Evolutionary conservation across 2,113 vertebrate genomes (phyloP).

Genomic region (Ictalurus punctatus): DNA sequence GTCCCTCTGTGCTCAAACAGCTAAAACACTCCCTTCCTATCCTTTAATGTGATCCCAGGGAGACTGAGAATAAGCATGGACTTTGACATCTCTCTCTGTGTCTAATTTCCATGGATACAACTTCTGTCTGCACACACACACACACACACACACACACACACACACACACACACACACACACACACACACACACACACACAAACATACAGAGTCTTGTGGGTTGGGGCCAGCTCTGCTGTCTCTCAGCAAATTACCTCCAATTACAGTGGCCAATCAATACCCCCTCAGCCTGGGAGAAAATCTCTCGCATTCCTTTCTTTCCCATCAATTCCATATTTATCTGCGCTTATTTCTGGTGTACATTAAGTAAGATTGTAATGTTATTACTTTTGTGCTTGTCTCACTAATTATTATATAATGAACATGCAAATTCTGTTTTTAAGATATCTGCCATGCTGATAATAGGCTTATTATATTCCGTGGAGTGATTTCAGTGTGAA

Average conservation of each 20-base stretch:
- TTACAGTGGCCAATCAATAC: conserved; percentile 71
- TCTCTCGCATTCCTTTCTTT: conserved; percentile 46
- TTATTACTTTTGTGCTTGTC: neutral
- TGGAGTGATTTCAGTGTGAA: neutral
- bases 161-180: no score
- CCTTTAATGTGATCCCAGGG: neutral
- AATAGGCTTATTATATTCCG: neutral
- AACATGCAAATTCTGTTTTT: neutral
- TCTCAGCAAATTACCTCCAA: conserved; percentile 66
- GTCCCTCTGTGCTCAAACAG: conserved; percentile 16
- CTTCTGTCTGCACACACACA: conserved; percentile 17
- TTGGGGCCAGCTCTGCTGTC: conserved; percentile 36
- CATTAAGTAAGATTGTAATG: neutral
- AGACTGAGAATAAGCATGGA: conserved; percentile 10
- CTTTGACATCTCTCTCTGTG: neutral
- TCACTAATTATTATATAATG: neutral
- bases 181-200: conserved; percentile 1
- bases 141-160: neutral
- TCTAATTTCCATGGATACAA: conserved; percentile 28
- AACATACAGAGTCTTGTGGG: neutral
- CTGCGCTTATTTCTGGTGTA: neutral
- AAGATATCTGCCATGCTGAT: neutral
- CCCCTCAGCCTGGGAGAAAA: conserved; percentile 50
- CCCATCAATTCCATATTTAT: neutral
- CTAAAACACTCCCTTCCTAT: conserved; percentile 16